Base-by-base conservation (phyloP, 1,140 invertebrate genomes). In the Chironomus striatipennis region DNA sequence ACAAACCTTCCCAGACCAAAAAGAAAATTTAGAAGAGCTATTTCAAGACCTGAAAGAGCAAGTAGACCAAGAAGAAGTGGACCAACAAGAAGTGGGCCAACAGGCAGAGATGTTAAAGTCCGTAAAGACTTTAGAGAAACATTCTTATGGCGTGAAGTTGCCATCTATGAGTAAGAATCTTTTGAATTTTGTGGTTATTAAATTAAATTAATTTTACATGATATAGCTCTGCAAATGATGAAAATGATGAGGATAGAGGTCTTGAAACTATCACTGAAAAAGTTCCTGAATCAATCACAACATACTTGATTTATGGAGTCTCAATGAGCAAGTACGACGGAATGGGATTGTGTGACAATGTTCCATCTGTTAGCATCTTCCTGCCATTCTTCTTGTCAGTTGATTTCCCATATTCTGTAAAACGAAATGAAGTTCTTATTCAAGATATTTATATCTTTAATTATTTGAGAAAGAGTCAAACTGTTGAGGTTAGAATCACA, bases 271-370 rank as follows among this genome's bases (percentile, higher is more conserved):
- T 83, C 64, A 74, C 42, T 0, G 79, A 78, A 67, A 82, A 80
- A 70, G 90, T 95, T 43, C 97, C 97, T 0, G 91, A 95, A 76
- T 93, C 93, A 0, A 94, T 98, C 12, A 97, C 94, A 0, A 94
- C 93, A 1, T 98, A 96, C 95, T 86, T 93, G 17, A 86, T 98
- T 0, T 93, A 91, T 43, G 97, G 93, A 0, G 99, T 99, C 81
- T 94, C 97, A 0, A 84, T 98, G 67, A 93, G 96, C 83, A 85
- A 90, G 0, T 84, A 90, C 10, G 83, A 90, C 74, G 97, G 97
- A 18, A 85, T 99, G 0, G 95, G 94, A 2, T 84, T 98, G 3
- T 89, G 93, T 10, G 82, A 89, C 73, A 80, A 85, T 75, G 85
- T 90, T 17, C 87, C 88, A 77, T 92, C 91, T 87, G 18, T 18